A percentile compares a stretch with the other conserved stretches of the same genome.
These are phyloP conservation scores for Heterodera schachtii DNA, from an alignment of 1,140 invertebrate genomes.

Conservation along the genomic window DNA sequence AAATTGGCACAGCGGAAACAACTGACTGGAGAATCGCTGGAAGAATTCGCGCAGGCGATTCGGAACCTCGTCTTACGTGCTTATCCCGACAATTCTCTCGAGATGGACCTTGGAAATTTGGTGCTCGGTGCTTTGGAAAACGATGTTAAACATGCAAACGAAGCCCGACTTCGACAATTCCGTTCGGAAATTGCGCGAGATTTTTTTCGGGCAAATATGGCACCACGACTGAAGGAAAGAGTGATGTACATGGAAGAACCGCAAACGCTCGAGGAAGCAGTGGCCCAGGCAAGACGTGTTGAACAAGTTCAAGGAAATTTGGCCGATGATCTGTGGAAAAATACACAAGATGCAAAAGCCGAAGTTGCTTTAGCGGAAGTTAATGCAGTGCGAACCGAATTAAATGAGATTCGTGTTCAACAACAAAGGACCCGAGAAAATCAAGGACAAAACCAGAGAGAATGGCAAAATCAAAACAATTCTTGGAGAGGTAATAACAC, in stretches of 20 bases:
- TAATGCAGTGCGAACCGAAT: constrained; percentile 3
- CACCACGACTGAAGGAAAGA: constrained; percentile 8
- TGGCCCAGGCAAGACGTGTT: background rate
- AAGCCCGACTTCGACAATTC: background rate
- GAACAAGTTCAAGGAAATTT: background rate
- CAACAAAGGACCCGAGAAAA: background rate
- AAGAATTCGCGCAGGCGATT: constrained; percentile 3
- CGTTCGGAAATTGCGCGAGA: background rate
- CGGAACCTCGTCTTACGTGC: background rate
- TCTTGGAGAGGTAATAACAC: background rate
- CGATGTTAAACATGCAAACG: background rate
- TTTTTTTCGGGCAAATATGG: background rate
- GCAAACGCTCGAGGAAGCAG: background rate
- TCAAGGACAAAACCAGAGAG: background rate
- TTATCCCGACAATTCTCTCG: background rate
- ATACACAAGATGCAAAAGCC: background rate
- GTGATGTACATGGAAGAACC: background rate
- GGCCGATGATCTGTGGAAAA: background rate
- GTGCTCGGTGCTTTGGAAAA: background rate
- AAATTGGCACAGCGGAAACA: background rate
- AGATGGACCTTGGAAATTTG: background rate
- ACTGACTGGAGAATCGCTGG: background rate
- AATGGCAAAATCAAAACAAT: background rate
- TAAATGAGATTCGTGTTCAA: background rate
- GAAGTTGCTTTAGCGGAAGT: background rate